Base-by-base conservation (phyloP, 2,888 invertebrate species). In the Meiosimyza decipiens region DNA sequence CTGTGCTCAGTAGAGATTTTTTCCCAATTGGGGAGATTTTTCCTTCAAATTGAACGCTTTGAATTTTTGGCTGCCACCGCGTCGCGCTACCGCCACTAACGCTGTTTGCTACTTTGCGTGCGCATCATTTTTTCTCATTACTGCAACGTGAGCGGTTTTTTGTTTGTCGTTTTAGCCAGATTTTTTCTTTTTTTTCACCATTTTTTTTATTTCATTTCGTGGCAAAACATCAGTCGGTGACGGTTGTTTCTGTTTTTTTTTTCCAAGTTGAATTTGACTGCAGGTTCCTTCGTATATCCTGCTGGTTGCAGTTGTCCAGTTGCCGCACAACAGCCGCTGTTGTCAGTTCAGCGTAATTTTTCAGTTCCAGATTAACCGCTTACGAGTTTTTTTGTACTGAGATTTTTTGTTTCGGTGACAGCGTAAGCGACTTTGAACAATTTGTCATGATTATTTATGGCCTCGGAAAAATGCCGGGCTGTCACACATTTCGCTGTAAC, bases 241-340 rank as follows among this genome's bases (percentile, higher is more conserved):
- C 15, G 18, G 54, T 64, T 16, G 52, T 28, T 33, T 13, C 50
- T 63, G 66, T 52, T 66, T 63, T 62, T 57, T 66, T 49, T 62
- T 74, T 28, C 28, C 28, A 28, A 28, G 28, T 28, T 28, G 40
- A 7, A 40, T 7, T 9, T 40, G 40, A 40, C 40, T 40, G 40
- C 40, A 84, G 84, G 85, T 85, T 85, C 84, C 85, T 82, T 84
- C 84, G 84, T 81, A 83, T 83, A 82, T 84, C 85, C 85, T 84
- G 84, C 76, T 79, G 75, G 79, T 78, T 81, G 83, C 80, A 81
- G 82, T 83, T 80, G 83, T 83, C 82, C 84, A 84, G 84, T 84
- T 80, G 80, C 80, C 80, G 82, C 81, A 80, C 83, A 84, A 82
- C 84, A 85, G 85, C 82, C 84, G 85, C 82, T 83, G 82, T 82